A percentile compares a stretch with the other conserved stretches of the same genome.
Conservation (phyloP, 2,888 invertebrate species). For the Pristionchus entomophagus region DNA sequence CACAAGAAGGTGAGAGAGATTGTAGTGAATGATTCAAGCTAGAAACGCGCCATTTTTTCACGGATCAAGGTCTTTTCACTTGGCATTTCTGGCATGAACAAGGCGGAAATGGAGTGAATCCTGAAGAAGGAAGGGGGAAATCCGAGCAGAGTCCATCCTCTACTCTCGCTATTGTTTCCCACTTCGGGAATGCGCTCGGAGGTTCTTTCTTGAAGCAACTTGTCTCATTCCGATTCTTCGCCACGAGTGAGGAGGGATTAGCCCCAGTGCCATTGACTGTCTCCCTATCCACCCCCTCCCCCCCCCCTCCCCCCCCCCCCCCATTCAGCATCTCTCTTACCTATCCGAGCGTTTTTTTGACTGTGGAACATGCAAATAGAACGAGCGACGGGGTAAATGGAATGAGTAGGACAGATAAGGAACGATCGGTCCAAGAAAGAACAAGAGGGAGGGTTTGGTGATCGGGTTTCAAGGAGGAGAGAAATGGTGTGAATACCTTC, state of each 20-base stretch:
- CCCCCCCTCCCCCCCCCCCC: no score
- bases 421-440: not conserved
- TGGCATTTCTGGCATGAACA: no score
- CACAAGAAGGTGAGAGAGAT: not conserved
- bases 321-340: no score
- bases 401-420: slow-evolving; percentile 6
- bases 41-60: no score
- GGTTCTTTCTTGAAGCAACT: not conserved
- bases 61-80: no score
- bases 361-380: slow-evolving; percentile 29
- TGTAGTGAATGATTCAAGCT: no score
- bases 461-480: not conserved
- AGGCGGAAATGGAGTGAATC: not conserved
- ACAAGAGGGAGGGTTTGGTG: not conserved
- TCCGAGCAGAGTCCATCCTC: not conserved
- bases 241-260: not conserved
- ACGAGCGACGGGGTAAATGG: not conserved
- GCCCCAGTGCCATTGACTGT: not conserved
- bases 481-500: not conserved
- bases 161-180: not conserved
- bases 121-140: not conserved
- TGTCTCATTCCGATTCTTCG: not conserved
- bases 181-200: not conserved
- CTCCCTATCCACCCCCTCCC: not conserved
- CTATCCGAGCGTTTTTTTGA: not conserved